Percentiles rank a stretch among this genome's conserved stretches.
phyloP scores from a whole-genome alignment of 1,140 invertebrate species.

The Aphelinus atriplicis region DNA sequence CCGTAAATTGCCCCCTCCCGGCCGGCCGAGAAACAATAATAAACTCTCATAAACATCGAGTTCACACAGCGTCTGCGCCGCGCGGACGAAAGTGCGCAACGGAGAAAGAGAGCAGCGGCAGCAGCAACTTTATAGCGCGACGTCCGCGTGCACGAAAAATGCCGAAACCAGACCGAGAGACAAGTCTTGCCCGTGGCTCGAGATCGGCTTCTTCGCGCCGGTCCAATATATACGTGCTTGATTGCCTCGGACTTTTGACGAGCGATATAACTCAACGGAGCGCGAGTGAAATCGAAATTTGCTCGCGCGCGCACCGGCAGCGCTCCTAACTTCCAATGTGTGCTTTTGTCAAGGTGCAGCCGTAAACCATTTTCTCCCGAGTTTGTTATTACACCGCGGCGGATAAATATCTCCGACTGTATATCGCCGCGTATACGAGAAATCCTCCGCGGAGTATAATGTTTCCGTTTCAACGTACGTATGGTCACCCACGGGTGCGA shows the following conservation, averaged over 20 bases:
- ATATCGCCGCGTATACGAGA: too few species aligned
- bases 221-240: too few species aligned
- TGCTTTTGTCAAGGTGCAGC: too few species aligned
- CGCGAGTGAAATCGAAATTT: neutral
- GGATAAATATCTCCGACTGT: too few species aligned
- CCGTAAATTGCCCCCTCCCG: conserved; percentile 6
- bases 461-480: too few species aligned
- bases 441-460: too few species aligned
- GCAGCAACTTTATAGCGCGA: neutral
- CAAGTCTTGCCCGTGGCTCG: neutral
- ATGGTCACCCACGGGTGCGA: too few species aligned
- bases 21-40: conserved; percentile 9
- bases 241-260: too few species aligned
- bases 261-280: neutral
- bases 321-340: too few species aligned
- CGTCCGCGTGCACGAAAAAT: neutral
- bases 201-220: too few species aligned
- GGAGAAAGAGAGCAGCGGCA: neutral
- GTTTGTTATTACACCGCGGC: too few species aligned
- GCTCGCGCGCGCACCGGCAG: neutral
- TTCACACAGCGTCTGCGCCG: neutral
- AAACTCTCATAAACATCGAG: conserved; percentile 15
- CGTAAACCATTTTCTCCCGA: too few species aligned
- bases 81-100: neutral
- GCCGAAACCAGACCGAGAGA: neutral